phyloP scores from a whole-genome alignment of 2,888 invertebrate genomes.

The Sipunculus nudus region DNA sequence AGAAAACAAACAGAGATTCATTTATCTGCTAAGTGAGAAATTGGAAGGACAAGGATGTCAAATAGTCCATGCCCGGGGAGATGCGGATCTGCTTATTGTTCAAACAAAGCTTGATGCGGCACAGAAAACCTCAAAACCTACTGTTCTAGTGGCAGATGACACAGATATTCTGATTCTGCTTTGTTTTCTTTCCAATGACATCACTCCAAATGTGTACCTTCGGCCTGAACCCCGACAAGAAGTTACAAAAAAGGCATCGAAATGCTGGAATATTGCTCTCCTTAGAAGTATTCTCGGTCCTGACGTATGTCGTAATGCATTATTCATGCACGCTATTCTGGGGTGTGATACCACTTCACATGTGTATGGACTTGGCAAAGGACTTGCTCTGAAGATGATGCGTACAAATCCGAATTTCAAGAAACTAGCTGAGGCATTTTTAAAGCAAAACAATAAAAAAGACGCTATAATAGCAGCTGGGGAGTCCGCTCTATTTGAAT shows the following conservation, averaged over 20 bases:
- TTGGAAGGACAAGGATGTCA: too few relatives aligned
- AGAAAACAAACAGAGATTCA: too few relatives aligned
- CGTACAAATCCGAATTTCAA: background rate
- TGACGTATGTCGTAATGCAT: background rate
- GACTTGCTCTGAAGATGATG: background rate
- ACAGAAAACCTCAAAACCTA: too few relatives aligned
- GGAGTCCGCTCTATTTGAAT: background rate
- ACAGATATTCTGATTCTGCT: too few relatives aligned
- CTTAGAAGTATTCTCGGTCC: background rate
- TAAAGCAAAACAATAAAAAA: background rate
- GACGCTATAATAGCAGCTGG: background rate
- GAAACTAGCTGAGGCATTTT: background rate
- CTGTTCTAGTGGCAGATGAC: too few relatives aligned
- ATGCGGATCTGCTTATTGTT: too few relatives aligned
- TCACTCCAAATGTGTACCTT: background rate
- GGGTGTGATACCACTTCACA: conserved; percentile 5
- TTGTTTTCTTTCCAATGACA: background rate
- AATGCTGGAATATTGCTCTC: background rate
- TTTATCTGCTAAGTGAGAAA: too few relatives aligned
- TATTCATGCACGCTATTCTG: background rate
- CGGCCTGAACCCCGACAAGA: background rate
- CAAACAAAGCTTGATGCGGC: too few relatives aligned
- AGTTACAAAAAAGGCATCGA: background rate
- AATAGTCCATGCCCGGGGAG: too few relatives aligned
- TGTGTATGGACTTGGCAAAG: background rate